These are phyloP conservation scores for Phalacrocorax aristotelis DNA, from an alignment of 2,113 vertebrate genomes.

Conservation along the genomic window DNA sequence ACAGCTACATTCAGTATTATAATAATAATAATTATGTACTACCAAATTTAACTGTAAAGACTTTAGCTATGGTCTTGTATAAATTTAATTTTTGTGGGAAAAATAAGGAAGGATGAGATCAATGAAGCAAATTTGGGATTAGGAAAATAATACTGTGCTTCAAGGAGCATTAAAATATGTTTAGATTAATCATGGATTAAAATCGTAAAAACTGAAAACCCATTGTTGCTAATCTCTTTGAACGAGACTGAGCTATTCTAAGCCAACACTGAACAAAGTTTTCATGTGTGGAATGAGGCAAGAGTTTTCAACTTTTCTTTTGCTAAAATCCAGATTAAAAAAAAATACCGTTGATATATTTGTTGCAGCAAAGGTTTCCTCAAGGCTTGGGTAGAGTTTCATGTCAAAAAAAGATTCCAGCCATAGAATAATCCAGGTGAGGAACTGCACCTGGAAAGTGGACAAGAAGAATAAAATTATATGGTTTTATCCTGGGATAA, in stretches of 20 bases:
- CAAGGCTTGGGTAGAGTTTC: not conserved
- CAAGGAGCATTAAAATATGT: constrained; percentile 31
- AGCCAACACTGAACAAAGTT: not conserved
- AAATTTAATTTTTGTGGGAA: not conserved
- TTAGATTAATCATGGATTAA: constrained; percentile 39
- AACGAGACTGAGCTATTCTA: constrained; percentile 14
- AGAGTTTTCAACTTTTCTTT: constrained; percentile 17
- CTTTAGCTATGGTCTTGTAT: not conserved
- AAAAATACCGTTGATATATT: not conserved
- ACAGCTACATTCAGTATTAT: not conserved
- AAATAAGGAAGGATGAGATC: not conserved
- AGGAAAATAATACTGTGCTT: constrained; percentile 25
- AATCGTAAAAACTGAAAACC: constrained; percentile 23
- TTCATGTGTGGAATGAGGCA: not conserved
- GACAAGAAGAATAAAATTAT: not conserved
- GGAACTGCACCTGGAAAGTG: not conserved
- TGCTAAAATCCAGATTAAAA: not conserved
- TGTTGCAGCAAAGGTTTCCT: constrained; percentile 1
- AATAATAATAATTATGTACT: not conserved
- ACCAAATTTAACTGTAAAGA: not conserved
- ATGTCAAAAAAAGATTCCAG: not conserved
- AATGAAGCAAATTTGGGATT: constrained; percentile 8
- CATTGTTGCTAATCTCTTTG: constrained; percentile 12
- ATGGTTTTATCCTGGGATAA: not conserved
- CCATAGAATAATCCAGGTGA: not conserved